phyloP scores from a whole-genome alignment of 2,113 vertebrate genomes.

The Epinephelus fuscoguttatus region DNA sequence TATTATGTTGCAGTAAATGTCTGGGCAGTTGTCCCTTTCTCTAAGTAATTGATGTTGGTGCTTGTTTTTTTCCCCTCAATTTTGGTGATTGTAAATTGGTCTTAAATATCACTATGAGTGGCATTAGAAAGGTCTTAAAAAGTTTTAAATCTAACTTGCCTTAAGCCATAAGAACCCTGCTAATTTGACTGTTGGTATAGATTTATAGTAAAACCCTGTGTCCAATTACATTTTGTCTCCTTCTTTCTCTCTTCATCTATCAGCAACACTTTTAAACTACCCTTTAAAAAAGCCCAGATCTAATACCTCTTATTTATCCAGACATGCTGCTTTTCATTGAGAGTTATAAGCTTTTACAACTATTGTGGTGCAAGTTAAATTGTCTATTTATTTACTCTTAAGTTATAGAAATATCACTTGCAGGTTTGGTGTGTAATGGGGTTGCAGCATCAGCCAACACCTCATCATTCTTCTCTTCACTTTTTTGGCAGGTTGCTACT shows the following conservation, averaged over 20 bases:
- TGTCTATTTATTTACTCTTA: neutral
- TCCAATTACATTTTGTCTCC: neutral
- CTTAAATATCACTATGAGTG: too few relatives aligned
- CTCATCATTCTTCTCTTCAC: constrained; percentile 4
- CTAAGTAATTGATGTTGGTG: too few relatives aligned
- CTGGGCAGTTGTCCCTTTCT: too few relatives aligned
- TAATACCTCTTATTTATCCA: neutral
- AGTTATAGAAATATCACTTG: neutral
- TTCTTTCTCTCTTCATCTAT: too few relatives aligned
- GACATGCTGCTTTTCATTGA: neutral
- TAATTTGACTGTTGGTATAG: neutral
- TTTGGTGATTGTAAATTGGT: too few relatives aligned
- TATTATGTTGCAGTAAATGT: too few relatives aligned
- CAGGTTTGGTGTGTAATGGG: neutral
- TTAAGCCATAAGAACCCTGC: too few relatives aligned
- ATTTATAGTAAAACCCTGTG: neutral
- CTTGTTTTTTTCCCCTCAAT: too few relatives aligned
- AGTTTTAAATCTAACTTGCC: too few relatives aligned
- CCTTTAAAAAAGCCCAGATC: neutral
- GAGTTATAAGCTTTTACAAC: neutral
- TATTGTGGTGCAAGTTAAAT: neutral
- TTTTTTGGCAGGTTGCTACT: constrained; percentile 90
- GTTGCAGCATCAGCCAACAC: neutral
- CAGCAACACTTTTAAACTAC: neutral
- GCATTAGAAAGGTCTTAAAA: too few relatives aligned